phyloP scores from a whole-genome alignment of 2,888 invertebrate species.

The Apotomis turbidana region DNA sequence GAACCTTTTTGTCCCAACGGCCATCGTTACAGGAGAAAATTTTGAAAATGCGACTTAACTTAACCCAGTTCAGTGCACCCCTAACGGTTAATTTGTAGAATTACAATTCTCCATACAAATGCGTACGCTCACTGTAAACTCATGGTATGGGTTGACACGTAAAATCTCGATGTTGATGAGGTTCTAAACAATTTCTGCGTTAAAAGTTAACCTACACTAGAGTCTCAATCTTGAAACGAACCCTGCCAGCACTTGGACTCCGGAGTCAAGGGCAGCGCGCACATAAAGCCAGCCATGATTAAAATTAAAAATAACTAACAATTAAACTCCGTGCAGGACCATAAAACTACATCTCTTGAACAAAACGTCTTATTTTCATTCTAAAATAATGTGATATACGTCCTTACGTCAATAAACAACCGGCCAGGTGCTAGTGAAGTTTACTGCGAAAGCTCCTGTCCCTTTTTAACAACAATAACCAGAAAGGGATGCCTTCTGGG shows the following conservation, averaged over 20 bases:
- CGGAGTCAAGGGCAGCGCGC: constrained; percentile 19
- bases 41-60: no score
- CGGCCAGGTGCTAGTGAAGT: constrained; percentile 2
- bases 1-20: no score
- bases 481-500: neutral
- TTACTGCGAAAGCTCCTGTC: constrained; percentile 4
- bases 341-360: constrained; percentile 4
- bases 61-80: no score
- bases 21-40: no score
- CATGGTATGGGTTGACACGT: no score
- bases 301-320: constrained; percentile 20
- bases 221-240: no score
- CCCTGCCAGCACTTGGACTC: neutral
- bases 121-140: no score
- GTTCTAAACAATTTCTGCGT: no score
- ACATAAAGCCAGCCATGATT: constrained; percentile 13
- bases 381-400: neutral
- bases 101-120: no score
- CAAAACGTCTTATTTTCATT: neutral
- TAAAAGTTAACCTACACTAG: no score
- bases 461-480: neutral
- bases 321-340: neutral
- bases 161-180: no score
- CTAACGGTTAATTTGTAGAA: no score
- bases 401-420: neutral